phyloP scores from a whole-genome alignment of 1,140 invertebrate species.

The Pachypeltis micranthus region DNA sequence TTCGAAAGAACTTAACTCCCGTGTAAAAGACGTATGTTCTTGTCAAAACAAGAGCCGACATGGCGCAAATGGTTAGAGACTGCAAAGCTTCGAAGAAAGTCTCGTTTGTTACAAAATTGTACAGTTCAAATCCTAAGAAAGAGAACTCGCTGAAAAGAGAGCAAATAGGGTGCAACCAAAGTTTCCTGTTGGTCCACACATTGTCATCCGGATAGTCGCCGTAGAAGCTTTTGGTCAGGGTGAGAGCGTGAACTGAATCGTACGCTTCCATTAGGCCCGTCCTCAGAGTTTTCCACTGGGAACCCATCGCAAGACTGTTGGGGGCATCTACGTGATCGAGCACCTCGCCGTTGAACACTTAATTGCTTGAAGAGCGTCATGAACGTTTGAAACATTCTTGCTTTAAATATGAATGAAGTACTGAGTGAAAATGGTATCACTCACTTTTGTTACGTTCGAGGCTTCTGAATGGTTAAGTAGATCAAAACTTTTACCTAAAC shows the following conservation, averaged over 20 bases:
- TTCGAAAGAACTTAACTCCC: neutral
- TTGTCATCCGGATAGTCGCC: neutral
- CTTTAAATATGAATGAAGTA: neutral
- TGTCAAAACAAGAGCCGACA: neutral
- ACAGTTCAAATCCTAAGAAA: neutral
- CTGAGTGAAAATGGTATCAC: neutral
- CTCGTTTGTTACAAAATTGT: neutral
- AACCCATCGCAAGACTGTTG: neutral
- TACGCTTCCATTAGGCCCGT: neutral
- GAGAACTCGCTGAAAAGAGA: neutral
- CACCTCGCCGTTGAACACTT: neutral
- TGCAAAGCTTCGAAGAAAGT: neutral
- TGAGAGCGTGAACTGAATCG: neutral
- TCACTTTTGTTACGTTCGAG: too few species aligned
- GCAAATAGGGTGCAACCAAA: neutral
- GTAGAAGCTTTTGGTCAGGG: neutral
- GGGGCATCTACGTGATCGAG: neutral
- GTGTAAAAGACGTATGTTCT: neutral
- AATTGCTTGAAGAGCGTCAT: neutral
- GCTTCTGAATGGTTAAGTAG: too few species aligned
- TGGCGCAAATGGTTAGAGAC: neutral
- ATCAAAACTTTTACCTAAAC: too few species aligned
- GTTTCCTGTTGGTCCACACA: neutral
- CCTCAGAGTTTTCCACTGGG: neutral
- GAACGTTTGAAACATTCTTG: neutral